Conservation (phyloP, 2,888 invertebrate genomes). For the Eilema sororculum region DNA sequence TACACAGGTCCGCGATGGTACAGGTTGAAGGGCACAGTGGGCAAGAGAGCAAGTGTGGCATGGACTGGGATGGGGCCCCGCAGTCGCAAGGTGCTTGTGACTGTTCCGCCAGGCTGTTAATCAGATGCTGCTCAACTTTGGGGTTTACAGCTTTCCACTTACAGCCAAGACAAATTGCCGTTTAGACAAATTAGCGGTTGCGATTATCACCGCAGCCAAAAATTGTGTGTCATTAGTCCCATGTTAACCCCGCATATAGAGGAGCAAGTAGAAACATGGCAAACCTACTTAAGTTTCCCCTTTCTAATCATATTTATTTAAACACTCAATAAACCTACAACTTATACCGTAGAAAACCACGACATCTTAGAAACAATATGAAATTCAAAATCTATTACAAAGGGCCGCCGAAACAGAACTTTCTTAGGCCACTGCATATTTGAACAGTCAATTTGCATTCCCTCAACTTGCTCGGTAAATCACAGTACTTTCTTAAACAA, state of each 20-base stretch:
- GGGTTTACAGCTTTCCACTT: too few relatives aligned
- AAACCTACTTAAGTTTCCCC: neutral
- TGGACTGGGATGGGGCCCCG: too few relatives aligned
- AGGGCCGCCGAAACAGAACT: constrained; percentile 42
- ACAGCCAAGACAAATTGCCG: too few relatives aligned
- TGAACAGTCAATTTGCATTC: constrained; percentile 54
- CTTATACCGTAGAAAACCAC: constrained; percentile 4
- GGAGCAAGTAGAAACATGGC: neutral
- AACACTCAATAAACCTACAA: neutral
- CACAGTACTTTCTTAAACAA: constrained; percentile 62
- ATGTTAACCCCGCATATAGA: neutral
- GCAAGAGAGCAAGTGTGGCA: too few relatives aligned
- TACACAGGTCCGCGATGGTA: too few relatives aligned
- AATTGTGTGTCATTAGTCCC: too few relatives aligned
- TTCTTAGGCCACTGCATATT: constrained; percentile 49
- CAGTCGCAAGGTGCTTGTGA: too few relatives aligned
- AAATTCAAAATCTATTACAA: constrained; percentile 42
- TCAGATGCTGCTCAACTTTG: too few relatives aligned
- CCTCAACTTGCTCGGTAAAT: constrained; percentile 55
- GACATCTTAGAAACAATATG: constrained; percentile 38
- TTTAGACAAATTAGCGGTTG: too few relatives aligned
- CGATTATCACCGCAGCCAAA: too few relatives aligned
- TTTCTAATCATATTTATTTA: neutral
- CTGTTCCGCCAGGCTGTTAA: too few relatives aligned
- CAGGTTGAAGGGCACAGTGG: too few relatives aligned